Evolutionary conservation across 2,888 invertebrate species (phyloP), one percentile per base, ranked within the genome.

Genomic region (Lingula anatina): DNA sequence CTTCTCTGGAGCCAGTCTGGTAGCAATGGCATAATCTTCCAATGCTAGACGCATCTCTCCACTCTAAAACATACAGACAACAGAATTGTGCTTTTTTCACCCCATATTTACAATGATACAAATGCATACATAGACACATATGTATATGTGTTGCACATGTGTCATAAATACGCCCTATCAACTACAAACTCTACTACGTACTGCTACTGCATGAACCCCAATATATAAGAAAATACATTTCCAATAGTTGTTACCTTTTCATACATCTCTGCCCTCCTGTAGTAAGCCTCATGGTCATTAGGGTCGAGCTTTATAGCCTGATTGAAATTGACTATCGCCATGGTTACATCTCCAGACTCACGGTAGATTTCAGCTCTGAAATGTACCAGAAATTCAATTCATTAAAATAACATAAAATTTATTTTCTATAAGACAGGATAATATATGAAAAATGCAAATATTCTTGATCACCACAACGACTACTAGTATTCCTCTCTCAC

Each of bases 261-360:
- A 58, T 76, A 76, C 62, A 75, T 67, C 51, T 68, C 63, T 2
- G 74, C 76, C 38, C 75, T 56, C 41, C 68, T 68, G 53, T 59
- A 71, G 55, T 65, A 71, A 3, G 74, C 69, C 48, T 76, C 71
- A 55, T 71, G 64, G 50, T 76, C 73, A 5, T 61, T 50, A 0
- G 74, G 72, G 48, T 75, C 66, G 20, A 68, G 51, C 49, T 73
- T 72, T 40, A 76, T 68, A n/a, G 76, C 75, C 47, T 72, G 69
- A 0, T 72, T 67, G 51, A 66, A 75, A 55, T 76, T 75, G 18
- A 72, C 62, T 5, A 76, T 70, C 1, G 76, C 73, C 68, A 75
- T 68, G 26, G 72, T 70, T 21, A 64, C 54, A 49, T 76, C 72
- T 35, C 64, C 65, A 24, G 62, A 61, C 18, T 61, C 59, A 42